These are phyloP conservation scores for Prosapia bicincta DNA, from an alignment of 2,888 invertebrate species.

Conservation along the genomic window DNA sequence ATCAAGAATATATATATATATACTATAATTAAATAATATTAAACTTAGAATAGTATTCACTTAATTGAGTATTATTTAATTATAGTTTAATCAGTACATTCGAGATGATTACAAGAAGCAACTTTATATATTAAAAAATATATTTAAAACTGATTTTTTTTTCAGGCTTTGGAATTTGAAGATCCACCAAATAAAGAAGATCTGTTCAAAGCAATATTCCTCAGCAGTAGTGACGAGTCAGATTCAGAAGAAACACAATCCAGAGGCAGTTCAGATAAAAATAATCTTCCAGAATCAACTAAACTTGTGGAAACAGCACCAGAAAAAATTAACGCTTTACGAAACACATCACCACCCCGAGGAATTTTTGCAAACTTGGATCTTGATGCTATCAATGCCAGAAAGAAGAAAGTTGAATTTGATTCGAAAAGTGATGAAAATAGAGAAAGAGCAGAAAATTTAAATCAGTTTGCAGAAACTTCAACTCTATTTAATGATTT, in stretches of 20 bases:
- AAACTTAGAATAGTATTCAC: no score
- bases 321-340: conserved; percentile 54
- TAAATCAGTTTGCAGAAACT: conserved; percentile 19
- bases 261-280: conserved; percentile 39
- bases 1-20: no score
- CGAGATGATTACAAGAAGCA: no score
- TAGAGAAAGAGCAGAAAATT: no score
- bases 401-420: conserved; percentile 11
- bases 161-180: conserved; percentile 31
- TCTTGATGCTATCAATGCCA: conserved; percentile 52
- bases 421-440: conserved; percentile 26
- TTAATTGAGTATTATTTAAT: no score
- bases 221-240: conserved; percentile 66
- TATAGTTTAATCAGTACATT: no score
- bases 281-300: conserved; percentile 10
- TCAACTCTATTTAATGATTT: conserved; percentile 24
- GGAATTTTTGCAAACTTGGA: conserved; percentile 68
- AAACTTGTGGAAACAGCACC: conserved; percentile 43
- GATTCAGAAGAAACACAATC: conserved; percentile 50
- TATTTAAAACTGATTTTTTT: no score
- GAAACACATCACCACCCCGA: conserved; percentile 66
- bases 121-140: no score
- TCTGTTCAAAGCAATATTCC: conserved; percentile 86
- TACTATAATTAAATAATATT: no score
- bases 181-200: conserved; percentile 63